These are phyloP conservation scores for Chiroxiphia lanceolata DNA, from an alignment of 2,797 vertebrate genomes.

Conservation along the genomic window DNA sequence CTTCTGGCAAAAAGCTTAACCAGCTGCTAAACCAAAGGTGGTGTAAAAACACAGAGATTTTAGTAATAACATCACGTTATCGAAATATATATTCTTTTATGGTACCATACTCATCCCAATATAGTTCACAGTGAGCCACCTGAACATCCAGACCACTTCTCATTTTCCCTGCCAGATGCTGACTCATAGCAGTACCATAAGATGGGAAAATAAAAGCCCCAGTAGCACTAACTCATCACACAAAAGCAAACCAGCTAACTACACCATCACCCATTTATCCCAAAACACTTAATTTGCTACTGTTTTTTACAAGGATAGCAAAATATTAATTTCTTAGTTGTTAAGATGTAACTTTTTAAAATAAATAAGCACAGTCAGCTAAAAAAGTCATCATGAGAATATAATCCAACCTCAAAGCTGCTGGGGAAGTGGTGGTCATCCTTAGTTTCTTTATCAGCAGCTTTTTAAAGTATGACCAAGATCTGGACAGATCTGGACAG, in stretches of 20 bases:
- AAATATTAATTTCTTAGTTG: neutral
- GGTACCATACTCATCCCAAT: neutral
- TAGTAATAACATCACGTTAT: neutral
- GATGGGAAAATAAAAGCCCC: neutral
- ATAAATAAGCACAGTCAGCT: neutral
- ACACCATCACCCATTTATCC: neutral
- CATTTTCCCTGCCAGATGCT: neutral
- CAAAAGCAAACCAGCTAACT: neutral
- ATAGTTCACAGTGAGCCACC: rapidly evolving
- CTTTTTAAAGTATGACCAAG: neutral
- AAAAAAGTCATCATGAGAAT: neutral
- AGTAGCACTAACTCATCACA: neutral
- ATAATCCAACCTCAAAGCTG: neutral
- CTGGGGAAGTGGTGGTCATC: neutral
- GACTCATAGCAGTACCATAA: too few relatives aligned
- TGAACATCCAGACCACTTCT: neutral
- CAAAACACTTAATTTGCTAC: neutral
- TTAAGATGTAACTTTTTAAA: neutral
- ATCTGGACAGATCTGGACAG: neutral
- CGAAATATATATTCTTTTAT: neutral
- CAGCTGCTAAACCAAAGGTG: neutral
- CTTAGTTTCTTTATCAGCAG: neutral
- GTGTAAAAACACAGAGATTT: neutral
- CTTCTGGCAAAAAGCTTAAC: neutral
- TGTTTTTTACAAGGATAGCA: neutral